Conservation (phyloP, 2,888 invertebrate species). For the Hydraecia micacea region DNA sequence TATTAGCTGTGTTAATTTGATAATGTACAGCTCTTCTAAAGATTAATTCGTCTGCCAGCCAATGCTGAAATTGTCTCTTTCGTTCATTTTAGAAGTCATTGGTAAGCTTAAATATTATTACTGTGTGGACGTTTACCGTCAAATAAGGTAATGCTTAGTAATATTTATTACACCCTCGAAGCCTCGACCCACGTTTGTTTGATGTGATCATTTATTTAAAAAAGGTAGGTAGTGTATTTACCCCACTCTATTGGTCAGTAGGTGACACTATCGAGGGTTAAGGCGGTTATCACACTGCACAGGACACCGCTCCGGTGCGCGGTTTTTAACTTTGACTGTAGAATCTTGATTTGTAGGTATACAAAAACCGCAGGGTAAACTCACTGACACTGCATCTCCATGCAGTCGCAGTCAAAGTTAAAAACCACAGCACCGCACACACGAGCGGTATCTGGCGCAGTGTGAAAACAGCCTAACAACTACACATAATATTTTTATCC, state of each 20-base stretch:
- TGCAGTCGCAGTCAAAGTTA: no score
- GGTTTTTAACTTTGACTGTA: not conserved
- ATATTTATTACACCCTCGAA: conserved; percentile 21
- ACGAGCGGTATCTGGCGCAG: no score
- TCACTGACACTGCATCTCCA: no score
- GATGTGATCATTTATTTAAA: conserved; percentile 12
- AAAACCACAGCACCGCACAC: no score
- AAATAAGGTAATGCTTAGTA: conserved; percentile 18
- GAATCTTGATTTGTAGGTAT: no score
- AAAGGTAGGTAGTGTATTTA: conserved; percentile 2
- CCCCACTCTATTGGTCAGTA: not conserved
- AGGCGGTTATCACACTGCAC: not conserved
- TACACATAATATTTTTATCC: not conserved
- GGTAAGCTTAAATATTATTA: not conserved
- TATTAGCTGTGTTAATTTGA: not conserved
- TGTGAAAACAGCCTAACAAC: no score
- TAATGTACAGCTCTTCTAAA: conserved; percentile 8
- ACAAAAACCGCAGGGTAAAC: no score
- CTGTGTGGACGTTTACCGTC: conserved; percentile 1
- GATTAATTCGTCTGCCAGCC: not conserved
- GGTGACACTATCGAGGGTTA: not conserved
- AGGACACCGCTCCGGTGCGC: not conserved
- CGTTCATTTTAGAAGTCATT: not conserved
- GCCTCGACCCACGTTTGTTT: conserved; percentile 9
- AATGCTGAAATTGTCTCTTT: not conserved